Percentiles rank a stretch among this genome's conserved stretches.
phyloP scores from a whole-genome alignment of 2,888 invertebrate species.

The Epistrophella euchroma region DNA sequence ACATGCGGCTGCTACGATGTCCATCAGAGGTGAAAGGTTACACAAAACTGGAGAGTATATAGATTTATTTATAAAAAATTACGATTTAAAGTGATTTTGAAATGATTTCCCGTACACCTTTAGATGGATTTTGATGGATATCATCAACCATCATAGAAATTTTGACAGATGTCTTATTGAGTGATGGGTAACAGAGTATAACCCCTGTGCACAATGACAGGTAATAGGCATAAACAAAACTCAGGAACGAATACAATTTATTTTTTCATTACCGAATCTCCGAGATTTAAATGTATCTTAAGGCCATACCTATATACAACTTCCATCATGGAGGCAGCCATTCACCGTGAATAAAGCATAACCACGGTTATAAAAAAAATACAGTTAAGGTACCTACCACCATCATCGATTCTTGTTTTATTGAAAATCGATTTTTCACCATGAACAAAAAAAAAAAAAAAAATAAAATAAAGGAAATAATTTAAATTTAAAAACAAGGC shows the following conservation, averaged over 20 bases:
- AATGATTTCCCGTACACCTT: slow-evolving; percentile 55
- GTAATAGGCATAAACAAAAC: slow-evolving; percentile 59
- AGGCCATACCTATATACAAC: slow-evolving; percentile 7
- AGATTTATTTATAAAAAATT: slow-evolving; percentile 35
- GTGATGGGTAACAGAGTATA: slow-evolving; percentile 27
- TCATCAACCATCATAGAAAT: slow-evolving; percentile 58
- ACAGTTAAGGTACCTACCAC: slow-evolving; percentile 22
- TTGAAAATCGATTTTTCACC: slow-evolving; percentile 72
- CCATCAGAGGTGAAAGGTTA: slow-evolving; percentile 73
- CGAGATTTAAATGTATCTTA: slow-evolving; percentile 25
- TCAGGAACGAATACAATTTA: slow-evolving; percentile 23
- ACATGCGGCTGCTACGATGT: slow-evolving; percentile 22
- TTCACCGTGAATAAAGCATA: slow-evolving; percentile 49
- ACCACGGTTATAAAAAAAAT: slow-evolving; percentile 38
- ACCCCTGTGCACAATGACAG: slow-evolving; percentile 52
- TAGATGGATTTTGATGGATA: slow-evolving; percentile 30
- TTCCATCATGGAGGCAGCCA: slow-evolving; percentile 28
- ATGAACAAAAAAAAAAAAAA: background rate
- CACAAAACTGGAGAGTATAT: slow-evolving; percentile 56
- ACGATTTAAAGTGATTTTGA: slow-evolving; percentile 44
- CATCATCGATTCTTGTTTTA: slow-evolving; percentile 39
- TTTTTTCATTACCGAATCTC: slow-evolving; percentile 46
- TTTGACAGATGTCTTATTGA: slow-evolving; percentile 68
- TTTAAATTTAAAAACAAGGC: slow-evolving; percentile 56
- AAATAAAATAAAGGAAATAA: slow-evolving; percentile 36